These are phyloP conservation scores for Cryptoprocta ferox DNA, from an alignment of 2,797 vertebrate species.

Conservation along the genomic window DNA sequence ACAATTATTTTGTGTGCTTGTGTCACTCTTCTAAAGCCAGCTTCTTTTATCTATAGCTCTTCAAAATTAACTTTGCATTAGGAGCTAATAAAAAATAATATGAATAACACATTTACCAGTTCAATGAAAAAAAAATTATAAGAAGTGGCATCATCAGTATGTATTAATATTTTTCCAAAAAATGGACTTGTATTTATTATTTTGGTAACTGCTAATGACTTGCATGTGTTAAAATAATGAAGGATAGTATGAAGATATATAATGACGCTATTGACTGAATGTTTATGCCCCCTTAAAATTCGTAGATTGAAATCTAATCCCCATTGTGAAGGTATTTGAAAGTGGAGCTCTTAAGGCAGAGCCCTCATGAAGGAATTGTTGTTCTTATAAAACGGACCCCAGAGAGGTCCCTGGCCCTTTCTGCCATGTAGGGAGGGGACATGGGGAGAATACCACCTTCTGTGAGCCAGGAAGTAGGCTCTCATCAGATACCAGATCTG, in stretches of 20 bases:
- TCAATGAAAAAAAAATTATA: slow-evolving; percentile 35
- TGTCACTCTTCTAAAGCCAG: neutral
- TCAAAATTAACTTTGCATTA: slow-evolving; percentile 27
- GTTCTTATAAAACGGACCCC: neutral
- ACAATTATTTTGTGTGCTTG: slow-evolving; percentile 43
- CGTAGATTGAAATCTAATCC: neutral
- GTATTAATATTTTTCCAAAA: neutral
- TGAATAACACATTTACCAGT: neutral
- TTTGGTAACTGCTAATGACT: neutral
- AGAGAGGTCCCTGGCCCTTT: neutral
- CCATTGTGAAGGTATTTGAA: neutral
- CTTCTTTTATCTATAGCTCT: neutral
- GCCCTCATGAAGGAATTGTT: neutral
- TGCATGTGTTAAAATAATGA: neutral
- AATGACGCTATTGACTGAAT: neutral
- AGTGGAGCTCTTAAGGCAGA: neutral
- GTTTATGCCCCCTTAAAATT: neutral
- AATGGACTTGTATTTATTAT: neutral
- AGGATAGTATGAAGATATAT: neutral
- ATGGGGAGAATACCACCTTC: neutral
- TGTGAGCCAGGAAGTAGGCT: neutral
- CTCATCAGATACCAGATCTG: neutral
- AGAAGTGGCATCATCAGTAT: neutral
- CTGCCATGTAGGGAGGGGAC: neutral
- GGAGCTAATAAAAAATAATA: neutral